Percentiles rank a stretch among this genome's conserved stretches.
These are phyloP conservation scores for Cichladusa arquata DNA, from an alignment of 2,113 vertebrate species.

Conservation along the genomic window DNA sequence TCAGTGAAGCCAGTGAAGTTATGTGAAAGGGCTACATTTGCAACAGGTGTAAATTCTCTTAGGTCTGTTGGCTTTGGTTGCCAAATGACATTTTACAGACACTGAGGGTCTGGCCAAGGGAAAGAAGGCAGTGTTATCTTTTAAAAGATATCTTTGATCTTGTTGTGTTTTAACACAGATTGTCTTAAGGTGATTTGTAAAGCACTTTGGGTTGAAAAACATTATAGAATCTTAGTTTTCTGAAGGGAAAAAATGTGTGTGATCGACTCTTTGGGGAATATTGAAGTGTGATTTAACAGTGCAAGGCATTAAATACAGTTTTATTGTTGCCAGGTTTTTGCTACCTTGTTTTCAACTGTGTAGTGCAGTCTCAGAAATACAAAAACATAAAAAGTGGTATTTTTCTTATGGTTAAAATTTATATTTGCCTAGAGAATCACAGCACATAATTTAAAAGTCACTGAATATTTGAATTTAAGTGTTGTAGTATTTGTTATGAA, in stretches of 20 bases:
- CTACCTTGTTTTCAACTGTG: background rate
- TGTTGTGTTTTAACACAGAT: background rate
- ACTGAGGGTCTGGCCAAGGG: background rate
- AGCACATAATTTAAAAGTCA: background rate
- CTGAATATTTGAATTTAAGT: background rate
- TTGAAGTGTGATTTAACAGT: background rate
- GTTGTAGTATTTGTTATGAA: background rate
- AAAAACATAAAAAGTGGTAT: background rate
- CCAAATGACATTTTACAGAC: background rate
- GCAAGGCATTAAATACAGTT: background rate
- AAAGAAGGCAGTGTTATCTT: background rate
- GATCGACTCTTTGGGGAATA: background rate
- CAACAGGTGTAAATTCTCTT: background rate
- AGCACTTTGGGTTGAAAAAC: conserved; percentile 46
- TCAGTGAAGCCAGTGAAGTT: background rate
- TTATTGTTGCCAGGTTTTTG: background rate
- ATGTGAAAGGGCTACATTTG: background rate
- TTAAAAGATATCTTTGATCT: background rate
- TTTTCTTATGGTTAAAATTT: background rate
- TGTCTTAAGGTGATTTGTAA: conserved; percentile 26
- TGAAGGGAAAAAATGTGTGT: background rate
- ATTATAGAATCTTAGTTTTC: background rate
- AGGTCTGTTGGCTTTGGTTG: background rate
- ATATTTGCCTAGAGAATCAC: background rate
- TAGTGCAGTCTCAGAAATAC: background rate